phyloP scores from a whole-genome alignment of 2,888 invertebrate genomes.

The Thereva unica region DNA sequence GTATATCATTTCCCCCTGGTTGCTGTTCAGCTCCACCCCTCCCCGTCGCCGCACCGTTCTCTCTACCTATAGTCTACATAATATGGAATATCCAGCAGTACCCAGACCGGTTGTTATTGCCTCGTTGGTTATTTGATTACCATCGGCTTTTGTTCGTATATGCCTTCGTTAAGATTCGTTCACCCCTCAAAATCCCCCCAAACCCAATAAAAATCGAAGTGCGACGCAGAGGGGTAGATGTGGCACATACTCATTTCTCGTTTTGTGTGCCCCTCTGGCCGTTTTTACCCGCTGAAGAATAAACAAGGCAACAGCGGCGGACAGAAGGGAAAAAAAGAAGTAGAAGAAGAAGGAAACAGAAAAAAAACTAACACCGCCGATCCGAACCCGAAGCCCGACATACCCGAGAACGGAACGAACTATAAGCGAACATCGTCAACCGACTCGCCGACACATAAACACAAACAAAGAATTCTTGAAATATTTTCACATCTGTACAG shows the following conservation, averaged over 20 bases:
- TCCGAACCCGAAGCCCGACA: too few species aligned
- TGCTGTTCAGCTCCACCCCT: too few species aligned
- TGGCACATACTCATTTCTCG: slow-evolving; percentile 35
- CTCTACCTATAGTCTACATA: too few species aligned
- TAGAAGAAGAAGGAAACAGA: too few species aligned
- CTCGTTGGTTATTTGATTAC: slow-evolving; percentile 43
- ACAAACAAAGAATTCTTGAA: neutral
- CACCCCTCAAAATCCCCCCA: slow-evolving; percentile 7
- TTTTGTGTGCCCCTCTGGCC: slow-evolving; percentile 1
- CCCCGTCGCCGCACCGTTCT: too few species aligned
- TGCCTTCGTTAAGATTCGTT: slow-evolving; percentile 25
- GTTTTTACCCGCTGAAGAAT: slow-evolving; percentile 1
- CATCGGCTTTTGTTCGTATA: slow-evolving; percentile 37
- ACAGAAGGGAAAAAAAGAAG: too few species aligned
- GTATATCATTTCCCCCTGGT: too few species aligned
- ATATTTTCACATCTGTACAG: neutral
- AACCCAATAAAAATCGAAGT: slow-evolving; percentile 38
- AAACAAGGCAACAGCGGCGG: too few species aligned
- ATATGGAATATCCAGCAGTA: slow-evolving; percentile 3
- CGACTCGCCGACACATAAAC: too few species aligned
- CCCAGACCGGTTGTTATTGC: slow-evolving; percentile 45
- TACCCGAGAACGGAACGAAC: too few species aligned
- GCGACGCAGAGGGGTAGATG: slow-evolving; percentile 31
- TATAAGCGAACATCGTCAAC: too few species aligned
- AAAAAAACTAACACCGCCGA: too few species aligned